Evolutionary conservation across 2,888 invertebrate genomes (phyloP), one percentile per base, ranked within the genome.

Genomic region (Boloria selene): DNA sequence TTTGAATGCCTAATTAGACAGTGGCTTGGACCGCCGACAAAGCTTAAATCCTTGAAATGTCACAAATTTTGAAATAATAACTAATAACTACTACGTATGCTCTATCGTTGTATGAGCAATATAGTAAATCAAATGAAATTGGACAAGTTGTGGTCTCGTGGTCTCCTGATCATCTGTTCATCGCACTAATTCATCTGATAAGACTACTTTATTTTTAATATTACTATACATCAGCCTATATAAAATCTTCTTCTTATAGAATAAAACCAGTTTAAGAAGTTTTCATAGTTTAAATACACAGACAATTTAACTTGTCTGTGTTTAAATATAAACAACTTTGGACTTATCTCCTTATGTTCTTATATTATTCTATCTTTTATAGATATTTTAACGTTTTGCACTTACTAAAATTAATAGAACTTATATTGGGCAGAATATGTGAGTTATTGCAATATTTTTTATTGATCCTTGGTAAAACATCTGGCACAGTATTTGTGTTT

Each of bases 401-500:
- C 14, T 3, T 13, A 54, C 13, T 54, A 4, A 42, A 42, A 54
- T 42, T 54, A 16, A 54, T n/a, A n/a, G 14, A 4, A 10, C 14
- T 44, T 45, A 4, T 14, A 45, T 4, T 44, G 10, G 13, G 47
- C 16, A 49, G 49, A 59, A n/a, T n/a, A n/a, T 59, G 49, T 49
- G 14, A 59, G 31, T n/a, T 31, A 59, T 31, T 22, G 53, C 58
- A 49, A 38, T 49, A 18, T 38, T 62, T 62, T 58, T 67, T 53
- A 53, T 53, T 58, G 17, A 59, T 54, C 51, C 54, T 63, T 63
- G 49, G 53, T 62, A 54, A 59, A 59, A 53, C 62, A 59, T 59
- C 52, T 63, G 66, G 58, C 62, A 31, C 58, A 63, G 64, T 63
- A 55, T 51, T 55, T 56, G 16, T 58, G 49, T 38, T 45, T 64